Evolutionary conservation across 2,113 vertebrate species (phyloP).

Genomic region (Corythornis vintsioides): DNA sequence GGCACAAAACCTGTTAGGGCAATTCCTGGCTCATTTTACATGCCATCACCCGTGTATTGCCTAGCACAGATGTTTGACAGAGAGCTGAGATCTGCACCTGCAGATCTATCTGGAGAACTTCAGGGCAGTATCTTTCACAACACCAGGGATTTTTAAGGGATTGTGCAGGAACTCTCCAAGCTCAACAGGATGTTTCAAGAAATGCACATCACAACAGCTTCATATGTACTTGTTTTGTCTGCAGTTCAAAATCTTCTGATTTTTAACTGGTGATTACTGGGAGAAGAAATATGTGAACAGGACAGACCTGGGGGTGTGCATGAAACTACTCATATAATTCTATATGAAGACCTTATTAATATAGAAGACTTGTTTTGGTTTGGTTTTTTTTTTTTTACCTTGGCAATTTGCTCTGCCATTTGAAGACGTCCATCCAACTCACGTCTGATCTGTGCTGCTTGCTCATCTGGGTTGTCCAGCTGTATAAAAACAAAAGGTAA

Average conservation of each 20-base stretch:
- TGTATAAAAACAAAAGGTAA: constrained; percentile 69
- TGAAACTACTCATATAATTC: not conserved
- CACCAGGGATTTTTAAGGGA: not conserved
- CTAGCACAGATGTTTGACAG: not conserved
- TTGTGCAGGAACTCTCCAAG: not conserved
- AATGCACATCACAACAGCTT: not conserved
- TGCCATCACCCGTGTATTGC: not conserved
- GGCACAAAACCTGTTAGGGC: not conserved
- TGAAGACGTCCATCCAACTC: constrained; percentile 96
- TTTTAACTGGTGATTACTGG: not conserved
- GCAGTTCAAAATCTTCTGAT: not conserved
- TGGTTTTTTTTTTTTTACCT: constrained; percentile 78
- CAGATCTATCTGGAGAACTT: not conserved
- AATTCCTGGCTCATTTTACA: not conserved
- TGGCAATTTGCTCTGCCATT: constrained; percentile 97
- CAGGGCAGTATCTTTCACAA: not conserved
- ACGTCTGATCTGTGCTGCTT: constrained; percentile 96
- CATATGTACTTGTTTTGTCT: not conserved
- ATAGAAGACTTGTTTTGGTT: not conserved
- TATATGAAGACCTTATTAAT: not conserved
- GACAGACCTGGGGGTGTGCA: not conserved
- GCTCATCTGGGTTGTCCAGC: constrained; percentile 98
- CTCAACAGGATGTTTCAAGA: not conserved
- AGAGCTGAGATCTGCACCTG: not conserved
- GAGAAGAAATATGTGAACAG: not conserved